These are phyloP conservation scores for Porites lutea DNA, from an alignment of 64 coral and sea anemone genomes.

Conservation along the genomic window DNA sequence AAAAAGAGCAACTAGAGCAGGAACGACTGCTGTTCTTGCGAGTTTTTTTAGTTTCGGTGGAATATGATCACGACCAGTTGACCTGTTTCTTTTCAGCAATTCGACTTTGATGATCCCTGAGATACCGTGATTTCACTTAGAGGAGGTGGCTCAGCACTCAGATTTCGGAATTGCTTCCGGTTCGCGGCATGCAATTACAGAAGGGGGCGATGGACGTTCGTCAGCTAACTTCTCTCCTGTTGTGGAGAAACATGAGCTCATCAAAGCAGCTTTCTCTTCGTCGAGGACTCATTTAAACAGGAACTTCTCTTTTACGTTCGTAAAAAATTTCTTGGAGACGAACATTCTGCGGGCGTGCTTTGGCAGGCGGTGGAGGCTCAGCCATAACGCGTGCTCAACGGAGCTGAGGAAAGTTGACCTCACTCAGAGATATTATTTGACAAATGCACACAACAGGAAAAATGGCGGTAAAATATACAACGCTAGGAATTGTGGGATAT, in stretches of 20 bases:
- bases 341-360: too few species aligned
- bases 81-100: background rate
- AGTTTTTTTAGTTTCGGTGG: background rate
- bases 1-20: background rate
- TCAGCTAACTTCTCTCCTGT: background rate
- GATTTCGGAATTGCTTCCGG: background rate
- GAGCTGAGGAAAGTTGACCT: too few species aligned
- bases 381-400: too few species aligned
- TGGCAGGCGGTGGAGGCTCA: too few species aligned
- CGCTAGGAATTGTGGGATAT: too few species aligned
- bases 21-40: background rate
- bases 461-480: too few species aligned
- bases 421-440: too few species aligned
- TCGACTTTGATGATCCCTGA: background rate
- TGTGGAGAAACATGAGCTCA: background rate
- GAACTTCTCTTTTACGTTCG: too few species aligned
- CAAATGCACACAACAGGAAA: too few species aligned
- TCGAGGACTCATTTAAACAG: background rate
- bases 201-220: background rate
- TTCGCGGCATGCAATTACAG: background rate
- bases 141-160: background rate
- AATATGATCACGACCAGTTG: background rate
- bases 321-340: too few species aligned
- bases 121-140: constrained; percentile 1
- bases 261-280: background rate